Evolutionary conservation across 2,113 vertebrate genomes (phyloP).

Genomic region (Trinectes maculatus): DNA sequence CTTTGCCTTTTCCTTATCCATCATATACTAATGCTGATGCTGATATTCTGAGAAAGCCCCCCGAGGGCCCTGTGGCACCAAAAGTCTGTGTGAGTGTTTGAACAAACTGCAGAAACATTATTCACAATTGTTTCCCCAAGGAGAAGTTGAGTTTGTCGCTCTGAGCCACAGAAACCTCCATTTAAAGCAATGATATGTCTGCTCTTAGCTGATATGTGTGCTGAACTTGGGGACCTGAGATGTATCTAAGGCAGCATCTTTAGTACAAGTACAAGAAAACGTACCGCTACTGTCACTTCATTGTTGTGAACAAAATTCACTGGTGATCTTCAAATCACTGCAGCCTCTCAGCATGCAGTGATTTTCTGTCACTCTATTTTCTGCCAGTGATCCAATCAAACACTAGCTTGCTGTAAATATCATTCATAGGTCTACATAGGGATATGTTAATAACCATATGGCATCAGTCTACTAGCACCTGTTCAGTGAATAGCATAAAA

Average conservation of each 20-base stretch:
- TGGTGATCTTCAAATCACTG: not conserved
- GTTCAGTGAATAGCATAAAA: not conserved
- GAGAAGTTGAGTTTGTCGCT: not conserved
- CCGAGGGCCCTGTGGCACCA: not conserved
- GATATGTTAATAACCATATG: not conserved
- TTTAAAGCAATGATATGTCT: not conserved
- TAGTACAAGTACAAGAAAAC: not conserved
- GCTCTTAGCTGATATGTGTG: not conserved
- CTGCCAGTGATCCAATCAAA: not conserved
- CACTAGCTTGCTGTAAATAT: not conserved
- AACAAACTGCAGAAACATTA: not conserved
- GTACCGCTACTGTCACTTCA: not conserved
- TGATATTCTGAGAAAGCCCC: not conserved
- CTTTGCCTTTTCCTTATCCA: too few relatives aligned
- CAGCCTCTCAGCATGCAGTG: not conserved
- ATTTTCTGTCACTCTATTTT: not conserved
- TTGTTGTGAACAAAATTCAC: not conserved
- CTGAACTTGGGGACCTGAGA: not conserved
- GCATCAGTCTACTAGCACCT: not conserved
- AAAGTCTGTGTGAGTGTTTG: not conserved
- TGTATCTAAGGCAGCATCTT: not conserved
- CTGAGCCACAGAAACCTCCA: not conserved
- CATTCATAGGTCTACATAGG: not conserved
- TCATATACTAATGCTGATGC: not conserved
- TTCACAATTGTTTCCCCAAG: not conserved